Evolutionary conservation across 2,113 vertebrate species (phyloP).

Genomic region (Numenius arquata): DNA sequence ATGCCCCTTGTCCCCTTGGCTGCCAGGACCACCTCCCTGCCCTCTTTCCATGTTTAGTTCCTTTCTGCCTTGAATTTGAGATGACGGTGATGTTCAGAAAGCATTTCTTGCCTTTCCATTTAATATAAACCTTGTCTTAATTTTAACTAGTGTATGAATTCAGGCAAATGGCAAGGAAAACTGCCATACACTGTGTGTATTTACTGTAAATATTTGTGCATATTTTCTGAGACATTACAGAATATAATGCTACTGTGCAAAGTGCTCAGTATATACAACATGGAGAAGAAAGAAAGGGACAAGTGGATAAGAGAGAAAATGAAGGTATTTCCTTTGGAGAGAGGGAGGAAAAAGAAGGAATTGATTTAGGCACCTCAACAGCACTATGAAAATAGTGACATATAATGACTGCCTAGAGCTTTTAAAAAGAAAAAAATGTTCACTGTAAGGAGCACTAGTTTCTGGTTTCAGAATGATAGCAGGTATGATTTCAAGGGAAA

Average conservation of each 20-base stretch:
- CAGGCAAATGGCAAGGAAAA: neutral
- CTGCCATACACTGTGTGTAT: neutral
- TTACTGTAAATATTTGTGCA: neutral
- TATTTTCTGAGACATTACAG: neutral
- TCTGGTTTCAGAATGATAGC: neutral
- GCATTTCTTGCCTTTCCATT: neutral
- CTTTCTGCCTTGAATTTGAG: neutral
- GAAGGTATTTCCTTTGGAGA: neutral
- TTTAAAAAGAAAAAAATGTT: neutral
- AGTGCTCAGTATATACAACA: neutral
- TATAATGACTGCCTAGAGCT: neutral
- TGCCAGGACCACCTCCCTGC: neutral
- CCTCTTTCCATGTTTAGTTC: neutral
- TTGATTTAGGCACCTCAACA: neutral
- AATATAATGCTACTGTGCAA: neutral
- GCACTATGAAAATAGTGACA: neutral
- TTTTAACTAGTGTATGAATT: neutral
- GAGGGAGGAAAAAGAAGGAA: neutral
- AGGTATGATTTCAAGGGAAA: neutral
- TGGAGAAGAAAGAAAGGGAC: neutral
- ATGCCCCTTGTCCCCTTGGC: neutral
- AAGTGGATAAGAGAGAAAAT: neutral
- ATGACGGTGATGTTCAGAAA: neutral
- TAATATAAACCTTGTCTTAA: neutral
- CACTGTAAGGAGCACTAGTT: neutral